Conservation (phyloP, 2,113 vertebrate genomes). For the Seriola aureovittata region DNA sequence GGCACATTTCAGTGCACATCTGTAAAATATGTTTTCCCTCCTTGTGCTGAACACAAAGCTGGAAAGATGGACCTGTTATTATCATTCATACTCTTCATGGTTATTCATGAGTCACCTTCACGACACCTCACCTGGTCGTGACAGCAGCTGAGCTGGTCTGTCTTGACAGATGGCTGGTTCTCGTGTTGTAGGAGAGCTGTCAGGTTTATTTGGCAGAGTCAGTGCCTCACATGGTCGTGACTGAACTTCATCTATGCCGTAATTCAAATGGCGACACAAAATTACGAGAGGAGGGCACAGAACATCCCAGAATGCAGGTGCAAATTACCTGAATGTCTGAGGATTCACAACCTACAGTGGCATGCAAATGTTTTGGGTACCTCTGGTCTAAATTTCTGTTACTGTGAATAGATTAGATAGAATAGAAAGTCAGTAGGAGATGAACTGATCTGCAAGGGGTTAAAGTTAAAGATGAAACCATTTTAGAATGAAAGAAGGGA, state of each 20-base stretch:
- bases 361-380: too few species aligned
- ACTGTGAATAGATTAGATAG: too few species aligned
- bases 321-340: background rate
- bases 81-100: background rate
- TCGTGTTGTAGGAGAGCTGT: background rate
- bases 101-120: background rate
- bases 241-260: background rate
- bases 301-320: background rate
- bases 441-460: too few species aligned
- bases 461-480: too few species aligned
- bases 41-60: background rate
- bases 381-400: too few species aligned
- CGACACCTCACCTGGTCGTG: background rate
- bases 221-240: background rate
- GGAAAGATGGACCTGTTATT: background rate
- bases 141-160: background rate
- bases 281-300: background rate
- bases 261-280: background rate
- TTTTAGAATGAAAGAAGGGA: too few species aligned
- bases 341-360: background rate
- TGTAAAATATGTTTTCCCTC: background rate
- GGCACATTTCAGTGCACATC: background rate
- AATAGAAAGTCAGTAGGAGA: too few species aligned
- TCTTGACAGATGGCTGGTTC: conserved; percentile 22
- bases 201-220: background rate